These are phyloP conservation scores for Oreochromis grahami DNA, from an alignment of 2,797 vertebrate species.

Conservation along the genomic window DNA sequence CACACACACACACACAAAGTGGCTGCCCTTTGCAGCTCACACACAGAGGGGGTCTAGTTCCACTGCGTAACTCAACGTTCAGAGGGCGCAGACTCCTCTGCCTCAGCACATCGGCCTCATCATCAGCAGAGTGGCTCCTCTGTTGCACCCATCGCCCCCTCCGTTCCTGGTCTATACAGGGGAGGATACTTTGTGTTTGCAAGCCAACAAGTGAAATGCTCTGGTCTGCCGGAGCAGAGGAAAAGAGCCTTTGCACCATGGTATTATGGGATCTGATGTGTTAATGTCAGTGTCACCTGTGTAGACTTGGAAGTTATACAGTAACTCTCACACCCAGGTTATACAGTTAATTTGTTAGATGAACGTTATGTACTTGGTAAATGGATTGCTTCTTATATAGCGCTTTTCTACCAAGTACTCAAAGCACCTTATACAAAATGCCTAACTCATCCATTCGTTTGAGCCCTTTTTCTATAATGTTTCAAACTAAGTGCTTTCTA, in stretches of 20 bases:
- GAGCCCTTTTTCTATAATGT: too few species aligned
- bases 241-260: slow-evolving; percentile 33
- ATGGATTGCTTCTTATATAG: too few species aligned
- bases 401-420: too few species aligned
- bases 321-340: background rate
- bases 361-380: background rate
- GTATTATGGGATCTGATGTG: slow-evolving; percentile 36
- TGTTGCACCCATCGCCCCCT: slow-evolving; percentile 49
- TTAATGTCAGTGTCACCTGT: slow-evolving; percentile 9
- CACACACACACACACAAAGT: background rate
- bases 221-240: slow-evolving; percentile 26
- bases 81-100: slow-evolving; percentile 31
- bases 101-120: slow-evolving; percentile 29
- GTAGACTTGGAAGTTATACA: slow-evolving; percentile 7
- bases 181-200: slow-evolving; percentile 17
- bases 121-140: slow-evolving; percentile 29
- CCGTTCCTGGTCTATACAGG: slow-evolving; percentile 30
- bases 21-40: slow-evolving; percentile 1
- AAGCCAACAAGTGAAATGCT: slow-evolving; percentile 43
- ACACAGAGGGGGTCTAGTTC: slow-evolving; percentile 2
- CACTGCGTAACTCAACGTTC: slow-evolving; percentile 20
- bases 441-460: too few species aligned
- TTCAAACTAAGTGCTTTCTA: too few species aligned
- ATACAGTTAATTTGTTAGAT: background rate
- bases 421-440: too few species aligned